These are phyloP conservation scores for Eremobia ochroleuca DNA, from an alignment of 2,888 invertebrate species.

Conservation along the genomic window DNA sequence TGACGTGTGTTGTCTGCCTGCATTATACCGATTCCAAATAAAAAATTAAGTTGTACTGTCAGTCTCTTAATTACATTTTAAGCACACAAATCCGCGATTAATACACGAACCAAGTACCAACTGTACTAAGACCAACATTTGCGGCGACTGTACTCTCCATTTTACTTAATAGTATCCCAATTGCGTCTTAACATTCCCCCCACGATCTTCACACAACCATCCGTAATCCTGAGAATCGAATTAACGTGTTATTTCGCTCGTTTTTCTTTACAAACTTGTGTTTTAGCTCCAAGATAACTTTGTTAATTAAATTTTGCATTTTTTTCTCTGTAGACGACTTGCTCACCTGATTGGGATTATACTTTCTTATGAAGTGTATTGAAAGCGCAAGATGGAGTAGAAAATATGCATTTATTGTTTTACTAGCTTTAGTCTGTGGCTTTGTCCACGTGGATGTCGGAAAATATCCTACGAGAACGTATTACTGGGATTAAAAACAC, in stretches of 20 bases:
- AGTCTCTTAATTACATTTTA: not conserved
- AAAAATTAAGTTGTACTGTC: not conserved
- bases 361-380: constrained; percentile 77
- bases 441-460: not conserved
- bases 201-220: constrained; percentile 85
- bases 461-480: not conserved
- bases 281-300: constrained; percentile 88
- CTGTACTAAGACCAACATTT: constrained; percentile 1
- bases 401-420: not conserved
- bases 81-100: constrained; percentile 6
- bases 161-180: constrained; percentile 46
- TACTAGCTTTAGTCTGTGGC: not conserved
- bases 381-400: constrained; percentile 48
- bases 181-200: constrained; percentile 76
- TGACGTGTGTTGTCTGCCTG: not conserved
- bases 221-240: constrained; percentile 88
- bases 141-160: not conserved
- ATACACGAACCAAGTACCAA: constrained; percentile 6
- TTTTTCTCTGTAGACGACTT: constrained; percentile 74
- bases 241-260: constrained; percentile 88
- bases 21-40: not conserved
- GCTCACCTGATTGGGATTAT: constrained; percentile 79
- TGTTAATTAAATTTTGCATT: constrained; percentile 90
- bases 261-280: constrained; percentile 90
- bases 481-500: not conserved